Evolutionary conservation across 1,140 invertebrate genomes (phyloP), one percentile per base, ranked within the genome.

Genomic region (Gryllus bimaculatus): DNA sequence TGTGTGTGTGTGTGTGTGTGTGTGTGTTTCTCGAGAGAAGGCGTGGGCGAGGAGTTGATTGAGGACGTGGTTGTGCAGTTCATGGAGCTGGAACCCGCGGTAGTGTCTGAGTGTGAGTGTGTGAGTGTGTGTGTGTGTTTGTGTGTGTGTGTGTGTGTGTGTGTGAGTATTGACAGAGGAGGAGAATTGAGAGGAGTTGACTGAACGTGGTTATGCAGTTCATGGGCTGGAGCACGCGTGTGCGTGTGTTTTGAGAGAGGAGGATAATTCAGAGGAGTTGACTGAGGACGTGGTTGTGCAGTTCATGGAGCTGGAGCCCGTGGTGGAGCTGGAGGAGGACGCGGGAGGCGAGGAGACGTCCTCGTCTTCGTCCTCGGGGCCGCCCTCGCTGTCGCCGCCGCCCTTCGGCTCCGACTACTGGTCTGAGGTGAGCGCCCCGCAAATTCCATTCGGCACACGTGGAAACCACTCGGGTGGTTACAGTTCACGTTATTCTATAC

Each of bases 151-250:
- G 26, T 39, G 26, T 39, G 26, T 39, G 26, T 39, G 26, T 39
- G 26, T 39, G 26, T 39, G 26, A 1, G 26, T n/a, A n/a, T n/a
- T n/a, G n/a, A n/a, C n/a, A n/a, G n/a, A n/a, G n/a, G n/a, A n/a
- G n/a, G n/a, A n/a, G n/a, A n/a, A n/a, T n/a, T n/a, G n/a, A n/a
- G n/a, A n/a, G n/a, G n/a, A n/a, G n/a, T n/a, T 5, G 26, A 39
- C 26, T 39, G 26, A 39, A 39, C 26, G 26, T 39, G 26, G 26
- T 39, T 39, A 5, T 83, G 47, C 85, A 85, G 39, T 86, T 85
- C 84, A 66, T 85, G 85, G 86, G 73, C 77, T 86, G 8, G 85
- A 86, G 48, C 85, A 85, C 15, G 85, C 86, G 0, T 84, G 82
- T 85, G 26, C 5, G 82, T 85, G 26, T 39, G 26, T 39, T 39